Percentiles rank a stretch among this genome's conserved stretches.
Conservation (phyloP, 2,888 invertebrate genomes). For the Agrochola macilenta region DNA sequence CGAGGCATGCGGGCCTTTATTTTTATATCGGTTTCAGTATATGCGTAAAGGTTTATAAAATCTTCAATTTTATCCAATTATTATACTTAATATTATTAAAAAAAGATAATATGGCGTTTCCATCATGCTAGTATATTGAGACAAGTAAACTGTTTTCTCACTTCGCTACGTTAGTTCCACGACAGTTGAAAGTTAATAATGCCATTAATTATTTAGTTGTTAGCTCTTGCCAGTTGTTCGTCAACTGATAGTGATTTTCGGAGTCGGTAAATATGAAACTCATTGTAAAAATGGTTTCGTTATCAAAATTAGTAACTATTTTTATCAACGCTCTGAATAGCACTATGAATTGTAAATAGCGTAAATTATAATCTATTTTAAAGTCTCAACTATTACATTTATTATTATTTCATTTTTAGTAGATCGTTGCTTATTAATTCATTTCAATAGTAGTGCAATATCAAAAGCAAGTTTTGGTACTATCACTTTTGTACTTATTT, state of each 20-base stretch:
- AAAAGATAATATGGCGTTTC: conserved; percentile 44
- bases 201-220: conserved; percentile 73
- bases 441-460: conserved; percentile 59
- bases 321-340: conserved; percentile 43
- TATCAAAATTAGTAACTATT: conserved; percentile 30
- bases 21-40: conserved; percentile 51
- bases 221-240: conserved; percentile 74
- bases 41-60: conserved; percentile 38
- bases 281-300: conserved; percentile 24
- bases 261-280: conserved; percentile 39
- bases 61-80: conserved; percentile 45
- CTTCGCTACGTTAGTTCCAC: conserved; percentile 54
- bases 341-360: conserved; percentile 63
- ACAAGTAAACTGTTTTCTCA: conserved; percentile 64
- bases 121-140: conserved; percentile 39
- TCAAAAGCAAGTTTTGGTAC: conserved; percentile 51
- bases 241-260: conserved; percentile 68
- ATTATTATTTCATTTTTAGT: conserved; percentile 53
- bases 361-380: conserved; percentile 58
- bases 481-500: conserved; percentile 67
- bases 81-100: conserved; percentile 51
- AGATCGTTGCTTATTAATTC: conserved; percentile 49
- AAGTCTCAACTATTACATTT: conserved; percentile 60
- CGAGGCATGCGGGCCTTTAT: neutral
- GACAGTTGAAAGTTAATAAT: conserved; percentile 63